These are phyloP conservation scores for Callorhinus ursinus DNA, from an alignment of 2,113 vertebrate genomes.

Conservation along the genomic window DNA sequence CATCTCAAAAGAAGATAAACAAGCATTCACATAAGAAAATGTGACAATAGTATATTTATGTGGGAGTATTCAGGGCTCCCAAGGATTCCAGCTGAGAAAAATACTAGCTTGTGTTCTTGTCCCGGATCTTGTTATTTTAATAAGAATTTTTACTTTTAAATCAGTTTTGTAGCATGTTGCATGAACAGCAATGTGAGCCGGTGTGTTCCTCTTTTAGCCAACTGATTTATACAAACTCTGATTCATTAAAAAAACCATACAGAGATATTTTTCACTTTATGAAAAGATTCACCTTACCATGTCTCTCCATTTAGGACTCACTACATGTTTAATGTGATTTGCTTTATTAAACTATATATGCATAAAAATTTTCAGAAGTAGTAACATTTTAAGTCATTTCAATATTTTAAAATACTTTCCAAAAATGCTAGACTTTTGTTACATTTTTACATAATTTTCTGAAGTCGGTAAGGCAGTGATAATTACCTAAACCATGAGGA, in stretches of 20 bases:
- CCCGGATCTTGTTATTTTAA: conserved; percentile 42
- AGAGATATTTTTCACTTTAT: background rate
- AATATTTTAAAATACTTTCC: background rate
- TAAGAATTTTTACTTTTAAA: conserved; percentile 28
- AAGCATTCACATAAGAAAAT: conserved; percentile 37
- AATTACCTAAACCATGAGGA: background rate
- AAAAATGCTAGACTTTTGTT: background rate
- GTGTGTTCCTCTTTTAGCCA: background rate
- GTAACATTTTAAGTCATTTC: background rate
- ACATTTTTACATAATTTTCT: background rate
- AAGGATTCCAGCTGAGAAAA: conserved; percentile 58
- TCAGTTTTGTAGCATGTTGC: background rate
- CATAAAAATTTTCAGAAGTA: background rate
- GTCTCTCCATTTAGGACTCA: background rate
- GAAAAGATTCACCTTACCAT: background rate
- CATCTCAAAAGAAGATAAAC: conserved; percentile 34
- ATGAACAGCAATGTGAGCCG: background rate
- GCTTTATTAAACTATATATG: background rate
- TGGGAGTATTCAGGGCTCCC: conserved; percentile 15
- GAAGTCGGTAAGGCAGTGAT: background rate
- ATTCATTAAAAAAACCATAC: background rate
- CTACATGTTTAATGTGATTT: background rate
- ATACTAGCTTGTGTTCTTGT: background rate
- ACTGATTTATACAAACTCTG: background rate
- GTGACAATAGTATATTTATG: conserved; percentile 42